Evolutionary conservation across 2,797 vertebrate genomes (phyloP).

Genomic region (Gymnodraco acuticeps): DNA sequence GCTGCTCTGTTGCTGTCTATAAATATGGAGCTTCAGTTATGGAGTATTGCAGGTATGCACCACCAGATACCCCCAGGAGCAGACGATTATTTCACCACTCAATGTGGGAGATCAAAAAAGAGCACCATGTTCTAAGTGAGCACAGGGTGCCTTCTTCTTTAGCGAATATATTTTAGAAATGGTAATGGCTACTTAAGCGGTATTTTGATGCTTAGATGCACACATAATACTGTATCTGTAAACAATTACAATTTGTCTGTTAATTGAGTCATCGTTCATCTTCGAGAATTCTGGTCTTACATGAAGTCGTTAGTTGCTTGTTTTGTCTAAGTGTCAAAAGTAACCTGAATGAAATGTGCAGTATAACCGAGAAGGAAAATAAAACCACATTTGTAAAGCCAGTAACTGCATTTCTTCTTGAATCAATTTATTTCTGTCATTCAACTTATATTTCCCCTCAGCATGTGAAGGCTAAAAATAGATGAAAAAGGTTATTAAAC

Average conservation of each 20-base stretch:
- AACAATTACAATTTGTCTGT: background rate
- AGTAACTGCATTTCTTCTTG: background rate
- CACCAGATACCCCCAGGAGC: constrained; percentile 74
- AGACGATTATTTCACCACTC: constrained; percentile 66
- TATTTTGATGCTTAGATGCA: background rate
- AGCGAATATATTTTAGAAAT: background rate
- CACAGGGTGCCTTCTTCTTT: constrained; percentile 18
- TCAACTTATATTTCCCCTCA: background rate
- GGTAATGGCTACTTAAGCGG: background rate
- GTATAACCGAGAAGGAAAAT: too few species aligned
- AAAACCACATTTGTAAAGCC: background rate
- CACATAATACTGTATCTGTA: background rate
- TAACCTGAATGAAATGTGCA: background rate
- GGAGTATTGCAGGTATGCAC: constrained; percentile 81
- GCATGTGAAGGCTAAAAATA: background rate
- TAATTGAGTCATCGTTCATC: background rate
- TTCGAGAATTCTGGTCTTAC: background rate
- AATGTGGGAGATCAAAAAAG: constrained; percentile 50
- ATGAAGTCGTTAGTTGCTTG: background rate
- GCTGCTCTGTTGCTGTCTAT: constrained; percentile 76
- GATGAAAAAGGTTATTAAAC: background rate
- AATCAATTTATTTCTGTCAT: background rate
- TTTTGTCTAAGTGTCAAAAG: background rate
- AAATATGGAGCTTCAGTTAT: constrained; percentile 80
- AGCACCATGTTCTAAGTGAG: constrained; percentile 35